Percentiles rank a stretch among this genome's conserved stretches.
Conservation (phyloP, 2,113 vertebrate species). For the Mohoua ochrocephala region DNA sequence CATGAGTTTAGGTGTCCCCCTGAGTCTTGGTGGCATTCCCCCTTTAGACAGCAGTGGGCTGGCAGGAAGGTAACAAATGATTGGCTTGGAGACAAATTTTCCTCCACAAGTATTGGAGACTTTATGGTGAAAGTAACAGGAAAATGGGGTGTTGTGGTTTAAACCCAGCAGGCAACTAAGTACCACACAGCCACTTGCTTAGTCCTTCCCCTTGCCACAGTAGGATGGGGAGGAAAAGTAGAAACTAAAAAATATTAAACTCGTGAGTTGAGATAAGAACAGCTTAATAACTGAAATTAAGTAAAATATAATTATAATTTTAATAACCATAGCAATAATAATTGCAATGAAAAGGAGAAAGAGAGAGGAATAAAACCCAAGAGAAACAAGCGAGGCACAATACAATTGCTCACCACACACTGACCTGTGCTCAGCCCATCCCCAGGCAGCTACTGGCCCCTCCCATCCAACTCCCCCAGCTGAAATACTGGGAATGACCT, state of each 20-base stretch:
- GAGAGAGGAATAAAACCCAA: neutral
- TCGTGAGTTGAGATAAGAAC: neutral
- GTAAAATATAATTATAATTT: neutral
- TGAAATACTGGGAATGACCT: neutral
- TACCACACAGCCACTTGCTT: neutral
- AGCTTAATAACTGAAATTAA: neutral
- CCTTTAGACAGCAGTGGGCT: neutral
- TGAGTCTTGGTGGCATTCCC: neutral
- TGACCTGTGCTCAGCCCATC: neutral
- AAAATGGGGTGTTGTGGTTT: neutral
- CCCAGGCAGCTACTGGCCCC: neutral
- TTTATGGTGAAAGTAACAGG: neutral
- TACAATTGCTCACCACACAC: neutral
- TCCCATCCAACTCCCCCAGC: neutral
- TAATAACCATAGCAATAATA: neutral
- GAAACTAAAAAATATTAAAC: neutral
- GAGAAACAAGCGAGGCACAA: neutral
- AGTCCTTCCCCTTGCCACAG: neutral
- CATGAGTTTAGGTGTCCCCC: neutral
- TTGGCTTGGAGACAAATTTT: neutral
- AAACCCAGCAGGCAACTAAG: neutral
- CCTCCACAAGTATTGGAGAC: neutral
- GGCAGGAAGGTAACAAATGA: neutral
- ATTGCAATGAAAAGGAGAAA: neutral
- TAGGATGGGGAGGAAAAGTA: neutral